Percentiles rank a stretch among this genome's conserved stretches.
These are phyloP conservation scores for Callospermophilus lateralis DNA, from an alignment of 2,113 vertebrate species.

Conservation along the genomic window DNA sequence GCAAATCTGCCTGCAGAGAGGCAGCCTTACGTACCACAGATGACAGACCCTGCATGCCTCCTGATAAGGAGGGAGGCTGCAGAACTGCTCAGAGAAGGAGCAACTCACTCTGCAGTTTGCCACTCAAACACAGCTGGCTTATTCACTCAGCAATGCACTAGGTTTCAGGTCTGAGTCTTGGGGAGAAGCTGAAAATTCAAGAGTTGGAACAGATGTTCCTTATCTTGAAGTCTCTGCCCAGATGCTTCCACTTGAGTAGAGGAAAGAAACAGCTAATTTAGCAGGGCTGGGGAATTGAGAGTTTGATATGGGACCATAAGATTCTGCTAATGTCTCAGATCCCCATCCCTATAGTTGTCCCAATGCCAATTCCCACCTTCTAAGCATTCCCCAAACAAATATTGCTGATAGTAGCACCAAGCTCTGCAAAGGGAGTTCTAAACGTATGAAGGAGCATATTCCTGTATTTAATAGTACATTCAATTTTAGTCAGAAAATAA, in stretches of 20 bases:
- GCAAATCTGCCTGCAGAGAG: not conserved
- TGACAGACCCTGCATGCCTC: not conserved
- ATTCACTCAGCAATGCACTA: not conserved
- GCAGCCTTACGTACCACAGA: not conserved
- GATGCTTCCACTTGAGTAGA: conserved; percentile 31
- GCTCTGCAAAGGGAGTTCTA: not conserved
- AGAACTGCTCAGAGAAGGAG: not conserved
- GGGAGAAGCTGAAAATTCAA: conserved; percentile 44
- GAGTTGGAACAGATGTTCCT: conserved; percentile 63
- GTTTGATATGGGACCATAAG: not conserved
- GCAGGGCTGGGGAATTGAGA: not conserved
- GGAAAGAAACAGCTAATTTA: conserved; percentile 41
- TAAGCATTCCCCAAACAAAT: not conserved
- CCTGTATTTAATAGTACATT: not conserved
- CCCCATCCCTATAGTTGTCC: not conserved
- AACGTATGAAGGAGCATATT: not conserved
- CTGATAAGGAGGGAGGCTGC: not conserved
- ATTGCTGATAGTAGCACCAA: not conserved
- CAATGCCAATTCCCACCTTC: not conserved
- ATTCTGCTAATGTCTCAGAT: not conserved
- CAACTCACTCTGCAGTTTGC: fast-evolving
- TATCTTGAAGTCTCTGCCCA: conserved; percentile 23
- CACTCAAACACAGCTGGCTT: not conserved
- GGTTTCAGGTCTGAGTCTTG: conserved; percentile 11
- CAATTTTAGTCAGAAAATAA: not conserved